These are phyloP conservation scores for Theristicus caerulescens DNA, from an alignment of 2,113 vertebrate species.

Conservation along the genomic window DNA sequence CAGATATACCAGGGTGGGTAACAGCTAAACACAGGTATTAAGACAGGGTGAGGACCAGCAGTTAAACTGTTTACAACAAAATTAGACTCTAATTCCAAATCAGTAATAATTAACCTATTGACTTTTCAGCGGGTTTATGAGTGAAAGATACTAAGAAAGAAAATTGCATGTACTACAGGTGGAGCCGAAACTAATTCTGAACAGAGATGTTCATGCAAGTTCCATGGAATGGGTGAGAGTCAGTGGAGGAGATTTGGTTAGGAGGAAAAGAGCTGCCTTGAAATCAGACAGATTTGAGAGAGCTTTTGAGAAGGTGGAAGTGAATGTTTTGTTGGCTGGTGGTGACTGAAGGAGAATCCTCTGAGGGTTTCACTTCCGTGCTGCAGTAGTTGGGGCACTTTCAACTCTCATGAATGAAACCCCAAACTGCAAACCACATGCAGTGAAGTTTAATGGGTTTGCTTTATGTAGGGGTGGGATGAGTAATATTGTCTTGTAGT, in stretches of 20 bases:
- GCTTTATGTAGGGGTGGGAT: conserved; percentile 15
- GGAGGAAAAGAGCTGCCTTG: neutral
- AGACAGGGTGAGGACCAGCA: neutral
- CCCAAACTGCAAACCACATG: conserved; percentile 45
- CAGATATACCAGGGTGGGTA: neutral
- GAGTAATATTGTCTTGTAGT: conserved; percentile 22
- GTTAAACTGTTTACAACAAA: conserved; percentile 26
- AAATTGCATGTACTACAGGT: neutral
- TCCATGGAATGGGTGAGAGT: accelerated
- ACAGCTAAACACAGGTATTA: neutral
- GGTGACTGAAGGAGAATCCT: conserved; percentile 1
- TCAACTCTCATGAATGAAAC: conserved; percentile 30
- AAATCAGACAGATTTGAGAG: neutral
- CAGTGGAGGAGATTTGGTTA: neutral
- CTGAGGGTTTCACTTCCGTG: neutral
- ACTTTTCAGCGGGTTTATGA: neutral
- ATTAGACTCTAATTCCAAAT: neutral
- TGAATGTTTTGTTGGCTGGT: neutral
- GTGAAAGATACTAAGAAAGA: neutral
- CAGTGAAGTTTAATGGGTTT: conserved; percentile 20
- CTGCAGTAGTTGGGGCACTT: conserved; percentile 1
- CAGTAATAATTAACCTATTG: neutral
- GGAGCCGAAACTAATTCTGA: neutral
- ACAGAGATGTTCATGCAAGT: neutral
- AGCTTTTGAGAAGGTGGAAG: neutral